Percentiles rank a stretch among this genome's conserved stretches.
These are phyloP conservation scores for Hippocampus mohnikei DNA, from an alignment of 2,113 vertebrate genomes.

Conservation along the genomic window DNA sequence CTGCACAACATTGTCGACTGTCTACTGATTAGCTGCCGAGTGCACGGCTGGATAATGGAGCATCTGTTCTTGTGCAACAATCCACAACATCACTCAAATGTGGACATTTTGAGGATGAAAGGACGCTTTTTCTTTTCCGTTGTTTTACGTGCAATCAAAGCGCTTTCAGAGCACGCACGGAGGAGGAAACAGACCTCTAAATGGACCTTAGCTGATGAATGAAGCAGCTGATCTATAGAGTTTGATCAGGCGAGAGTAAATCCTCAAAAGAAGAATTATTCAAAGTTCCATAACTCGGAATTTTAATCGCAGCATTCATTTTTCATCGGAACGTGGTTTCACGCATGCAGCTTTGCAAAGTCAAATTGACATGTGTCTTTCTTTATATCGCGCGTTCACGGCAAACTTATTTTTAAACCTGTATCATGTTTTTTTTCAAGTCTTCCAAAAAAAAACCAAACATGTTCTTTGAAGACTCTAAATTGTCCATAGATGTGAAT, in stretches of 20 bases:
- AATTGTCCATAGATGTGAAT: no score
- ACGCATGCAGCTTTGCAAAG: no score
- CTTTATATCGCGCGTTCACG: no score
- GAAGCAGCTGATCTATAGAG: not conserved
- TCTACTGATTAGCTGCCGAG: conserved; percentile 25
- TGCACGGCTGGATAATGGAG: conserved; percentile 16
- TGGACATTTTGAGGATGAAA: not conserved
- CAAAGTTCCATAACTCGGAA: no score
- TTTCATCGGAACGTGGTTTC: no score
- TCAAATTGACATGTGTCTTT: no score
- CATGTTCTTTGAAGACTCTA: no score
- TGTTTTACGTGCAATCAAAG: not conserved
- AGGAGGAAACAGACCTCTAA: not conserved
- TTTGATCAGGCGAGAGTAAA: not conserved
- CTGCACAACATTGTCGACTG: conserved; percentile 40
- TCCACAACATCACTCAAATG: not conserved
- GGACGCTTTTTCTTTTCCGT: not conserved
- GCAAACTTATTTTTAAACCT: no score
- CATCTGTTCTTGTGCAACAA: conserved; percentile 7
- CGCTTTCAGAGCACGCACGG: not conserved
- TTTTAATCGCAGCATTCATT: no score
- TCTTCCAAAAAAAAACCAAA: no score
- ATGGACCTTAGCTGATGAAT: not conserved
- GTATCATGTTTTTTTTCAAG: no score
- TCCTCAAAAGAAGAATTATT: no score